Evolutionary conservation across 23 tunicate species (phyloP), one percentile per base, ranked within the genome.

Genomic region (Botrylloides violaceus): DNA sequence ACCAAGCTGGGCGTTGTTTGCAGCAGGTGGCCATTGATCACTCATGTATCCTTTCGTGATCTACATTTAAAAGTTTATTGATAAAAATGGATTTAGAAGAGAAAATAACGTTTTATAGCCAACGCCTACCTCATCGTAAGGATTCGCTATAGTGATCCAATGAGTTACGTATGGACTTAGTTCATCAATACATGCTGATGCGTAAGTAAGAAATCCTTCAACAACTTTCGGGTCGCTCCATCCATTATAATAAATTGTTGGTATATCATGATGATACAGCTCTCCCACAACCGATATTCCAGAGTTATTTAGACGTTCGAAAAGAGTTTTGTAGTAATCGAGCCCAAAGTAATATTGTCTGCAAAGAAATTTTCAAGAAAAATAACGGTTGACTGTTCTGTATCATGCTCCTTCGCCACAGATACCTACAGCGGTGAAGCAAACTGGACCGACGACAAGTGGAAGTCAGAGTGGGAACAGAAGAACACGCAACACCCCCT

Each of bases 1-100:
- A 19, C 78, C 86, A 23, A 20, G 5, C 2, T 53, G 27, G 19
- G 24, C 20, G 79, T 81, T 60, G 20, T 5, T 30, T 2, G 31
- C 18, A 27, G 73, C 86, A 21, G 96, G 96, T 34, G 96, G 96
- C 96, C 96, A 87, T 5, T 49, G 68, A 0, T 47, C 80, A 27
- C 53, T 59, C 55, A 76, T 35, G 33, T 81, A 87, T 19, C 83
- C 96, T 2, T 87, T 81, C 5, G 20, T 70, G 3, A 80, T 64
- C 94, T 86, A 43, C n/a, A n/a, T 43, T 43, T 43, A 43, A 43
- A 7, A 43, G 53, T n/a, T n/a, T n/a, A n/a, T n/a, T n/a, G n/a
- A n/a, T 7, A 43, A 15, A 7, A 43, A 43, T 43, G 9, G 53
- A 43, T 7, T 43, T 15, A 7, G 53, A 65, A 1, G 12, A 47